Conservation (phyloP, 2,888 invertebrate genomes). For the Nemoura dubitans region DNA sequence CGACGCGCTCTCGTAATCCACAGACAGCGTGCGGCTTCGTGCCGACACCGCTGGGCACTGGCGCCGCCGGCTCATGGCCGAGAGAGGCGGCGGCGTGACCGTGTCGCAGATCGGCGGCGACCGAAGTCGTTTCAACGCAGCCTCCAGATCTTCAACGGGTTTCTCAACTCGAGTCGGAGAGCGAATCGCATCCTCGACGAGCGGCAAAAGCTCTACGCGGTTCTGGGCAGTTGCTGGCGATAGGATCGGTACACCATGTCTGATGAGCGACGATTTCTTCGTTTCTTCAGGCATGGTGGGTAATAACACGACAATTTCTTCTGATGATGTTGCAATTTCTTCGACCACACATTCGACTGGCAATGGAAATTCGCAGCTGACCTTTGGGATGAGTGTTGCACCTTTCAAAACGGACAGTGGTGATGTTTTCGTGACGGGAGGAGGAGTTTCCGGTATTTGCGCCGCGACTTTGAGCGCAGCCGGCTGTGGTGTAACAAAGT, state of each 20-base stretch:
- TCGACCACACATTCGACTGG: background rate
- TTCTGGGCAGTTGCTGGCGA: background rate
- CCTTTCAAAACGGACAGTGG: background rate
- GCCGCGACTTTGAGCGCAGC: background rate
- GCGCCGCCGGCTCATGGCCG: background rate
- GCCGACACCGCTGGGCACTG: background rate
- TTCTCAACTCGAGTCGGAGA: too few species aligned
- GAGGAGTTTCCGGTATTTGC: background rate
- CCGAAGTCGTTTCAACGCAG: too few species aligned
- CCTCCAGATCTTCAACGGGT: too few species aligned
- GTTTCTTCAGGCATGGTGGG: too few species aligned
- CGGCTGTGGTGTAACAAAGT: background rate
- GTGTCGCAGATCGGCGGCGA: too few species aligned
- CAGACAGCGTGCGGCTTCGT: background rate
- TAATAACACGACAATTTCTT: background rate
- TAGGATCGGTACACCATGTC: background rate
- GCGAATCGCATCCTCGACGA: too few species aligned
- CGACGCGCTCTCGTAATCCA: background rate
- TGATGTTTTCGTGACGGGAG: background rate
- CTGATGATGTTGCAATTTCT: background rate
- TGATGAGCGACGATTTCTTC: too few species aligned
- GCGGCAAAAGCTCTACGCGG: too few species aligned
- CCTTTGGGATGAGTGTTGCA: background rate
- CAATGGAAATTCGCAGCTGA: background rate
- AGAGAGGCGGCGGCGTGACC: background rate